Evolutionary conservation across 2,888 invertebrate species (phyloP), one percentile per base, ranked within the genome.

Genomic region (Zaprionus obscuricornis): DNA sequence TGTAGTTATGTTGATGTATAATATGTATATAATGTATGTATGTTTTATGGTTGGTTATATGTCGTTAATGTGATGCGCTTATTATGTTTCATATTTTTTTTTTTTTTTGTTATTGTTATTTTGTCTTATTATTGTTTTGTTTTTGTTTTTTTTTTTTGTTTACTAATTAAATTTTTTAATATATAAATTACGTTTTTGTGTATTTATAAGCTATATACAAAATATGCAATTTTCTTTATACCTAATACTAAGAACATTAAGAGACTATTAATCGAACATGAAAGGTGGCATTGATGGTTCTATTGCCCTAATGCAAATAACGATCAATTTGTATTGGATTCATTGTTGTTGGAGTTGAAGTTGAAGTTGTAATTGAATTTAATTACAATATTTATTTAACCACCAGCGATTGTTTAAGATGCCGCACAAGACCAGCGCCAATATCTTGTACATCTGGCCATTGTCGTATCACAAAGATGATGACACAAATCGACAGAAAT

Each of bases 401-500:
- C 82, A 95, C 93, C 70, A 96, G 91, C 85, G 94, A 95, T 91
- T 95, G 94, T 90, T 95, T 95, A 86, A 96, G 92, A 82, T 95
- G 93, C 79, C 94, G 93, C 91, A 95, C 93, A 68, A 95, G 92
- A 81, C 96, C 95, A 69, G 94, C 94, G 13, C 95, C 95, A 71
- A 96, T 93, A 85, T 96, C 96, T 88, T 94, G 93, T 76, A 96
- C 94, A 90, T 96, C 96, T 49, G 96, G 96, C 96, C 96, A 97
- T 88, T 96, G 96, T 88, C 95, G 94, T 89, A 96, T 92, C 76
- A 96, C 94, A 92, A 96, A 94, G 79, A 96, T 94, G 81, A 96
- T 94, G 54, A 95, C 92, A 91, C 96, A 93, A 64, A 96, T 94
- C 72, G 96, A 94, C 74, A 96, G 90, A 85, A 95, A 93, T 49